Conservation (phyloP, 2,888 invertebrate genomes). For the Eucriotettix oculatus region DNA sequence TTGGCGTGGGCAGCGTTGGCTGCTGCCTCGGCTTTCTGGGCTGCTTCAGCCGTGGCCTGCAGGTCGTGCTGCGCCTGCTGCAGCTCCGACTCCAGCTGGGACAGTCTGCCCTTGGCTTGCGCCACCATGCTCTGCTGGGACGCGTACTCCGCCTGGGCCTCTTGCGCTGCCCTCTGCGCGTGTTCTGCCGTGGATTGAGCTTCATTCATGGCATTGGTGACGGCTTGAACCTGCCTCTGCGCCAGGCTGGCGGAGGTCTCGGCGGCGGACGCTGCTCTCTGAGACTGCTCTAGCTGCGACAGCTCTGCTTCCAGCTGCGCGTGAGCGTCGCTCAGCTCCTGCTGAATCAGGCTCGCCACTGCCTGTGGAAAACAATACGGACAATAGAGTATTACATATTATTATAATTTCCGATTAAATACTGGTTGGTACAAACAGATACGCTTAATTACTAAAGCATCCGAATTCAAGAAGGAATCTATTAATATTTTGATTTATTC, state of each 20-base stretch:
- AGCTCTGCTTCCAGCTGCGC: constrained; percentile 50
- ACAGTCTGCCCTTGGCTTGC: constrained; percentile 48
- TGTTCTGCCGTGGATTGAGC: constrained; percentile 61
- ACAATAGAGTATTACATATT: too few relatives aligned
- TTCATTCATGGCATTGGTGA: constrained; percentile 35
- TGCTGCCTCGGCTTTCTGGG: constrained; percentile 43
- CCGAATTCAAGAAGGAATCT: too few relatives aligned
- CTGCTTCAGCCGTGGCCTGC: constrained; percentile 55
- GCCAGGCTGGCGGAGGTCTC: constrained; percentile 56
- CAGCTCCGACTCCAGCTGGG: constrained; percentile 48
- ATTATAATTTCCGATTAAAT: too few relatives aligned
- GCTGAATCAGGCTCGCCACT: constrained; percentile 31
- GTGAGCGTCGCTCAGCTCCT: constrained; percentile 56
- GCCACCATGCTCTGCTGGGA: constrained; percentile 67
- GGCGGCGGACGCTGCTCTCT: constrained; percentile 49
- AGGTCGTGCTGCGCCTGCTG: constrained; percentile 54
- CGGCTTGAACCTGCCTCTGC: neutral
- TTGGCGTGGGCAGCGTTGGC: constrained; percentile 60
- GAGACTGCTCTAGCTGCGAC: constrained; percentile 55
- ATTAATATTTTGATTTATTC: too few relatives aligned
- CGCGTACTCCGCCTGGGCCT: constrained; percentile 57
- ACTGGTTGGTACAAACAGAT: too few relatives aligned
- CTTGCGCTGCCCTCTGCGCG: constrained; percentile 53
- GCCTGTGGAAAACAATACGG: neutral
- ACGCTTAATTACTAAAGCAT: too few relatives aligned